Base-by-base conservation (phyloP, 2,113 vertebrate genomes). In the Malurus melanocephalus region DNA sequence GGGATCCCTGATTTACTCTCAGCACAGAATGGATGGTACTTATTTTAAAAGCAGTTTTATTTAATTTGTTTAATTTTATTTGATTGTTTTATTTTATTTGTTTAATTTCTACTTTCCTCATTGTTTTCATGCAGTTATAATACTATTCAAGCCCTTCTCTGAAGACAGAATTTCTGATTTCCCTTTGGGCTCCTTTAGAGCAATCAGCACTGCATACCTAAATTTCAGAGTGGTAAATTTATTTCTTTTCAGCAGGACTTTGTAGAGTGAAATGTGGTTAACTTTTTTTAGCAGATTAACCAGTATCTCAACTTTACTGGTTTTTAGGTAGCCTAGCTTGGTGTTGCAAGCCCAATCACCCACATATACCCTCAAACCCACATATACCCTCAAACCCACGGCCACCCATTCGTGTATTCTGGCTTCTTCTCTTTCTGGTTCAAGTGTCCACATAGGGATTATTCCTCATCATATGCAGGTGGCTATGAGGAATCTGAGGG, bases 361-460 rank as follows among this genome's bases (percentile, higher is more conserved):
- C 5, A 2, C 3, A 3, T 0, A 10, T 10, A 27, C 6, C 5
- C 6, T 27, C 8, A 8, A 51, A 16, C 3, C 49, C 49, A 20
- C 22, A 3, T 0, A 10, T 10, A 27, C 6, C 5, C 6, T 27
- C 8, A 8, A 51, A 16, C 3, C 49, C 49, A 20, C 22, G 49
- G 5, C 20, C 32, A 57, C 3, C 7, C 6, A 24, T 56, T 64
- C 10, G 27, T 73, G 13, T 27, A 21, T 49, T 55, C 16, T 61
- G 22, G 7, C 26, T 80, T 18, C 3, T 76, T 60, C 12, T 72
- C 3, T 15, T 68, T 45, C 30, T 38, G 24, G 13, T 55, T 38
- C 38, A 46, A n/a, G 13, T 35, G 8, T 45, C n/a, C 19, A 15
- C 0, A 1, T 4, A 51, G 14, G 8, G 8, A 3, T 42, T 16